Conservation (phyloP, 1,140 invertebrate species). For the Aphis craccivora region DNA sequence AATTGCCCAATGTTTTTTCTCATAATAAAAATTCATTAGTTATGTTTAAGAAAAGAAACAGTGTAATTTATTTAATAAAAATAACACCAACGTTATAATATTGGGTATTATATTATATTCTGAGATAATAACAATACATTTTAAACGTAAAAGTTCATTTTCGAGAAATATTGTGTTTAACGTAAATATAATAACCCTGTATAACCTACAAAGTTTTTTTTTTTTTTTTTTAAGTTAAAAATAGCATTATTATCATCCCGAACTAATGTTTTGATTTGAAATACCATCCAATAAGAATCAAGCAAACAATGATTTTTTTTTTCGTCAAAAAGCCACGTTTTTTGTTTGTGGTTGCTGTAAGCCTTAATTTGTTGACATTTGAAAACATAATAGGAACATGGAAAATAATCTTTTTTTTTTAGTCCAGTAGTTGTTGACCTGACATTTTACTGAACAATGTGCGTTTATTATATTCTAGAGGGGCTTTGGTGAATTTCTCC, state of each 20-base stretch:
- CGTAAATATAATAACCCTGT: neutral
- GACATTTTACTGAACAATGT: conserved; percentile 19
- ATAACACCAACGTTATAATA: neutral
- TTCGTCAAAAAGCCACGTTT: neutral
- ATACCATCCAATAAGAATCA: neutral
- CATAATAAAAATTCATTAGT: neutral
- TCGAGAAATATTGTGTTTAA: neutral
- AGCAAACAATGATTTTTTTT: neutral
- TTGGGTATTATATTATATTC: neutral
- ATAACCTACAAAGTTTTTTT: neutral
- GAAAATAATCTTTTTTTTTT: neutral
- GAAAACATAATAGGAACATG: neutral
- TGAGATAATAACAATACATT: neutral
- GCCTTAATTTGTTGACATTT: conserved; percentile 33
- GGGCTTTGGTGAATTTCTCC: neutral
- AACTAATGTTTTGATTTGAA: conserved; percentile 13
- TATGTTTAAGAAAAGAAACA: neutral
- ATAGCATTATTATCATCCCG: neutral
- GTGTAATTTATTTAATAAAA: neutral
- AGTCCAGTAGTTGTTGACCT: neutral
- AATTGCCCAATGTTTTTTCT: neutral
- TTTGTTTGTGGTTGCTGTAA: conserved; percentile 32
- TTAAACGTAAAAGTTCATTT: neutral
- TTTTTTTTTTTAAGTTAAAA: neutral
- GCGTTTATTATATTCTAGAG: neutral